Evolutionary conservation across 1,140 invertebrate genomes (phyloP), one percentile per base, ranked within the genome.

Genomic region (Anastatus disparis): DNA sequence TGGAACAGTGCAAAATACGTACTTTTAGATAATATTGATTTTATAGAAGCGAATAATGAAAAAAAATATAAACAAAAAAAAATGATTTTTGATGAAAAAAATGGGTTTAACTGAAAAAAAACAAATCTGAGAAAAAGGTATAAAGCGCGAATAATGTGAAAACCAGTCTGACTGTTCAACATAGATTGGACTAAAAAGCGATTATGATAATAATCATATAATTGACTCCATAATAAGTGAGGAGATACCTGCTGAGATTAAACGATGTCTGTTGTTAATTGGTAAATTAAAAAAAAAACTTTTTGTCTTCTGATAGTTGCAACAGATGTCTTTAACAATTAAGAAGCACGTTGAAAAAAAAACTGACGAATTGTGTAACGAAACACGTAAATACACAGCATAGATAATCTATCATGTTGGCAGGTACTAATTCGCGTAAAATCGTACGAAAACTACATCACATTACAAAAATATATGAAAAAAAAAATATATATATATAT

Each of bases 331-430:
- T 50, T 20, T 27, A n/a, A n/a, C n/a, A n/a, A n/a, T n/a, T n/a
- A n/a, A n/a, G n/a, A n/a, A n/a, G n/a, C n/a, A n/a, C 20, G 31
- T 46, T 7, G 44, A 31, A 52, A 52, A 52, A 64, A 20, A 15
- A 58, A 35, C 10, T 35, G 31, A 35, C 10, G 58, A 44, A 46
- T 55, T 31, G 12, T n/a, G n/a, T n/a, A 67, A 56, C 13, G 74
- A 77, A 77, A 82, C 80, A 79, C 73, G 72, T n/a, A 79, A 77
- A 78, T 77, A 79, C 72, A 77, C 71, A 81, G 78, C 76, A 35
- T 12, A n/a, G 17, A 52, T 80, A 78, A 81, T 84, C 83, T 84
- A 82, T 83, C 79, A 81, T 76, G 80, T 81, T 85, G 82, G 82
- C 78, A 77, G 55, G 69, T 79, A 77, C 63, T 81, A 81, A 74